Evolutionary conservation across 2,888 invertebrate genomes (phyloP).

Genomic region (Sialis lutaria): DNA sequence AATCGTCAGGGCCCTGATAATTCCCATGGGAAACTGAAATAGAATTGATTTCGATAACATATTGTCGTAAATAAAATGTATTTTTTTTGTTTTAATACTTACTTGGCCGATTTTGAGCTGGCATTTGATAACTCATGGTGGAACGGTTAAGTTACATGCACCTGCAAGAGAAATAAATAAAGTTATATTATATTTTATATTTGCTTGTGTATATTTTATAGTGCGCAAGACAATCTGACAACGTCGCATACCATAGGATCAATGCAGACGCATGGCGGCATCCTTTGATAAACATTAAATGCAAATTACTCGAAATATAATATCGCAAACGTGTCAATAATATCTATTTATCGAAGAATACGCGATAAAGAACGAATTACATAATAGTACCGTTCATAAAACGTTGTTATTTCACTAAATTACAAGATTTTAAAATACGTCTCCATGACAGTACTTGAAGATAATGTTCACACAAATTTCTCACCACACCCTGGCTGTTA

Average conservation of each 20-base stretch:
- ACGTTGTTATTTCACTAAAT: not conserved
- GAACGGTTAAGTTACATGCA: conserved; percentile 28
- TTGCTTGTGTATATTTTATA: not conserved
- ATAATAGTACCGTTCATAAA: no score
- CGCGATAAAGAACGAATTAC: no score
- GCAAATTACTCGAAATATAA: not conserved
- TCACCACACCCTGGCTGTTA: conserved; percentile 1
- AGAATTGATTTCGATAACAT: conserved; percentile 2
- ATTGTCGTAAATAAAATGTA: not conserved
- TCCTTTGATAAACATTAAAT: conserved; percentile 4
- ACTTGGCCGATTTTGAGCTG: conserved; percentile 68
- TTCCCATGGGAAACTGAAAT: conserved; percentile 66
- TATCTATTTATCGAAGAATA: no score
- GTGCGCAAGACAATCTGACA: not conserved
- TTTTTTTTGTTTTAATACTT: conserved; percentile 31
- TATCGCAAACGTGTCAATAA: not conserved
- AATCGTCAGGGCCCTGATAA: conserved; percentile 59
- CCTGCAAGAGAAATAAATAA: conserved; percentile 2
- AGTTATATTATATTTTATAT: not conserved
- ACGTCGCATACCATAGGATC: conserved; percentile 3
- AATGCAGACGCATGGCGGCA: conserved; percentile 5
- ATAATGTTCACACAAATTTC: not conserved
- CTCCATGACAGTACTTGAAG: not conserved
- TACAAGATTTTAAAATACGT: not conserved
- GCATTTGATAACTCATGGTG: conserved; percentile 78